These are phyloP conservation scores for Sinhomidia bicolor DNA, from an alignment of 2,888 invertebrate genomes.

Conservation along the genomic window DNA sequence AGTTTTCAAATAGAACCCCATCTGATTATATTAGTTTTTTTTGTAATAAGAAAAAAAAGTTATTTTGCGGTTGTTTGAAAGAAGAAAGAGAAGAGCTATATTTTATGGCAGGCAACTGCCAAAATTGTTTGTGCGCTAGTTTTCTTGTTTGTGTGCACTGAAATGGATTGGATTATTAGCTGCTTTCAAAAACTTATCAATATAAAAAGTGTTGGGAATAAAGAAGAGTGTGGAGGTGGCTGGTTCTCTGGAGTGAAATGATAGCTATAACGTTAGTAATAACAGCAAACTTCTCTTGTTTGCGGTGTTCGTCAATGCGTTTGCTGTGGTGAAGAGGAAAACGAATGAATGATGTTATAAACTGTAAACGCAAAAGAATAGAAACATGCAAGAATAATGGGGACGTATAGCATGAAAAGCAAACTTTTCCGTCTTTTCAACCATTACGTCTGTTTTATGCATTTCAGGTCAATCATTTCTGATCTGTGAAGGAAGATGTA, in stretches of 20 bases:
- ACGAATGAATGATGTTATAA: too few species aligned
- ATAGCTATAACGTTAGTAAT: too few species aligned
- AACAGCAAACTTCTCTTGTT: neutral
- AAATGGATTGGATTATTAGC: conserved; percentile 65
- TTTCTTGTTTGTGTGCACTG: conserved; percentile 22
- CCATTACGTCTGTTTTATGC: neutral
- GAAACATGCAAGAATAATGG: neutral
- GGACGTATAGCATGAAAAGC: neutral
- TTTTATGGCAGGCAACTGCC: conserved; percentile 33
- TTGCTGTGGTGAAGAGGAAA: too few species aligned
- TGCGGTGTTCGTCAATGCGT: neutral
- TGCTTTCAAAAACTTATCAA: conserved; percentile 21
- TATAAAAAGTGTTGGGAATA: conserved; percentile 6
- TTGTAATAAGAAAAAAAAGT: conserved; percentile 8
- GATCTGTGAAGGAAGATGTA: neutral
- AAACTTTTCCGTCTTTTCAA: conserved; percentile 2
- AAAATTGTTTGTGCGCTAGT: conserved; percentile 25
- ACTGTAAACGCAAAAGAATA: too few species aligned
- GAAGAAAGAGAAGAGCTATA: conserved; percentile 20
- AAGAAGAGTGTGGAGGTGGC: neutral
- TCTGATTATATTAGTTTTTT: conserved; percentile 29
- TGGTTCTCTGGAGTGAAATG: neutral
- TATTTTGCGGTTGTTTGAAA: conserved; percentile 44
- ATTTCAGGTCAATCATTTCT: neutral
- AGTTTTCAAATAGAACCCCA: conserved; percentile 51